Conservation (phyloP, 2,888 invertebrate species). For the Coleophora flavipennella region DNA sequence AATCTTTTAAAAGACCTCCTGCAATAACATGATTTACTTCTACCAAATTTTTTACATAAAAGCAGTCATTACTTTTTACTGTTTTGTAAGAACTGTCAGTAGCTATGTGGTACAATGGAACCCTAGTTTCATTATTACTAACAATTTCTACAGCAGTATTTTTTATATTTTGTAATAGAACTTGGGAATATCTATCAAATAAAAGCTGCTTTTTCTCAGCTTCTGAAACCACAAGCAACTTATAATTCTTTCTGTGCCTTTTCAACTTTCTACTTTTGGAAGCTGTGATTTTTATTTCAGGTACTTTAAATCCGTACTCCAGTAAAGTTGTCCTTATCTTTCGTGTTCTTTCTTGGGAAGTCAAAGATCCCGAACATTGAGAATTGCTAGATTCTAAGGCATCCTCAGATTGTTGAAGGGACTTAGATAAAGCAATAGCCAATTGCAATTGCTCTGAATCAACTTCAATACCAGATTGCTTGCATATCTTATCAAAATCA, state of each 20-base stretch:
- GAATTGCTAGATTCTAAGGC: constrained; percentile 8
- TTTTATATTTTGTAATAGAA: constrained; percentile 36
- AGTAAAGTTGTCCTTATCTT: constrained; percentile 69
- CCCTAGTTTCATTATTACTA: not conserved
- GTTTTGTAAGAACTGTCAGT: constrained; percentile 36
- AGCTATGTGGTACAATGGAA: constrained; percentile 30
- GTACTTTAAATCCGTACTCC: constrained; percentile 74
- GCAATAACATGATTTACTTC: constrained; percentile 42
- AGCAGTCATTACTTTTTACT: constrained; percentile 39
- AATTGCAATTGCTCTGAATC: constrained; percentile 78
- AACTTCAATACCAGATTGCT: constrained; percentile 60
- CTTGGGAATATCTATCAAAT: constrained; percentile 41
- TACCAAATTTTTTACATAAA: constrained; percentile 61
- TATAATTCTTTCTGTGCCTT: constrained; percentile 30
- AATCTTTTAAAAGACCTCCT: constrained; percentile 73
- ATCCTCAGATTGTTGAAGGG: constrained; percentile 36
- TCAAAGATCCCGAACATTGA: constrained; percentile 18
- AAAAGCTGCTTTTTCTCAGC: constrained; percentile 44
- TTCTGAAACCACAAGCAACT: constrained; percentile 35
- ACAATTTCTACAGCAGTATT: constrained; percentile 11
- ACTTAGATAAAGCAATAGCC: constrained; percentile 78
- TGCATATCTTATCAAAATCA: constrained; percentile 55
- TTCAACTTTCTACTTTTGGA: constrained; percentile 26
- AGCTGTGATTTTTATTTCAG: constrained; percentile 31
- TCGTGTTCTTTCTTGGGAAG: constrained; percentile 35